Percentiles rank a stretch among this genome's conserved stretches.
Conservation (phyloP, 2,797 vertebrate species). For the Sarcoramphus papa region DNA sequence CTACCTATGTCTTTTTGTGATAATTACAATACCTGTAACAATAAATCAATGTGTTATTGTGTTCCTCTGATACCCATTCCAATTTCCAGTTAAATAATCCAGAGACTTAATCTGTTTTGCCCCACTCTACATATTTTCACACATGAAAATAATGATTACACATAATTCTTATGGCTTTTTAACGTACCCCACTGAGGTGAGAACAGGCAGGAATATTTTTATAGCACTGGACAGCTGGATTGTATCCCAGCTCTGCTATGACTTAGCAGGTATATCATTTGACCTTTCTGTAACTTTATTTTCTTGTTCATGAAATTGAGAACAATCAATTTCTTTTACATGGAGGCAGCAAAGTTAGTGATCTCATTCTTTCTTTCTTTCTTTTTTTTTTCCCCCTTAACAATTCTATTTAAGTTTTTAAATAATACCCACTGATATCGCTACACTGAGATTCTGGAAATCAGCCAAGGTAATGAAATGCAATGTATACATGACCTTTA, state of each 20-base stretch:
- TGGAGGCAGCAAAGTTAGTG: background rate
- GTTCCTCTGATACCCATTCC: background rate
- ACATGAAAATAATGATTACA: background rate
- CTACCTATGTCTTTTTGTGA: background rate
- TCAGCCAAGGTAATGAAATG: background rate
- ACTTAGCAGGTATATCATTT: background rate
- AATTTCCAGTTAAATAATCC: background rate
- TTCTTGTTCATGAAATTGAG: background rate
- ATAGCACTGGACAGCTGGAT: background rate
- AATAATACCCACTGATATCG: rapidly evolving
- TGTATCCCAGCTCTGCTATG: background rate
- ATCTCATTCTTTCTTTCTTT: background rate
- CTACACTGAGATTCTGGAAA: background rate
- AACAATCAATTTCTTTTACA: background rate
- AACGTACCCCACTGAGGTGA: background rate
- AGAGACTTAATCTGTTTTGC: background rate
- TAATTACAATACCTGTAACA: background rate
- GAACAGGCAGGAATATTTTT: background rate
- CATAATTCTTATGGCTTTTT: background rate
- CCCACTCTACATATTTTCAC: background rate
- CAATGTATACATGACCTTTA: background rate
- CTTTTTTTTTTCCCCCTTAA: background rate
- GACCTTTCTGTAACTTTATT: background rate
- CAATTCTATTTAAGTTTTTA: background rate
- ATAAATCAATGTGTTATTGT: background rate